Conservation (phyloP, 2,888 invertebrate genomes). For the Tanypteryx hageni region DNA sequence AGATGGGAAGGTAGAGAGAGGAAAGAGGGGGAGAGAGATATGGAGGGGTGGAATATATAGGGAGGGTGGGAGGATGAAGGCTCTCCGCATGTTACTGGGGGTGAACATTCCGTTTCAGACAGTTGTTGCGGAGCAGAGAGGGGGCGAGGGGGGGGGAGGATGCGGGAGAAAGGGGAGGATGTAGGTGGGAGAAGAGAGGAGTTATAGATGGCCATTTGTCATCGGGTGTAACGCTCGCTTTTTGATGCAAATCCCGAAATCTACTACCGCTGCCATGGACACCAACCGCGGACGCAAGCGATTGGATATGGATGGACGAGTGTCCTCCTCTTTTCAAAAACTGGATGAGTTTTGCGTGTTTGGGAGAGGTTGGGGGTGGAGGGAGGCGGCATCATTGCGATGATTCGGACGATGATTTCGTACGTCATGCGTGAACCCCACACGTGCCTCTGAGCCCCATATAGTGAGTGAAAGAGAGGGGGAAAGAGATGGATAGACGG, state of each 20-base stretch:
- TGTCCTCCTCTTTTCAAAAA: not conserved
- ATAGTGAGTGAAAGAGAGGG: not conserved
- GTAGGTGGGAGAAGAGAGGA: not conserved
- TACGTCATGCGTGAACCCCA: not conserved
- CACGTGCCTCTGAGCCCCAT: not conserved
- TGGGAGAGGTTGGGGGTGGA: not conserved
- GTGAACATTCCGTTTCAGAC: not conserved
- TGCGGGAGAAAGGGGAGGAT: no score
- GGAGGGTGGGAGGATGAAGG: not conserved
- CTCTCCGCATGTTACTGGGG: not conserved
- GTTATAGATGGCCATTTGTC: not conserved
- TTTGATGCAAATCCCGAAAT: constrained; percentile 1
- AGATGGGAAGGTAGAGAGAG: not conserved
- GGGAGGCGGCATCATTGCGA: not conserved
- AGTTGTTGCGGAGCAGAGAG: not conserved
- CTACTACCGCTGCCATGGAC: not conserved
- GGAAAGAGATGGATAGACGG: not conserved
- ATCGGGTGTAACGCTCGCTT: not conserved
- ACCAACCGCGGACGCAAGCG: not conserved
- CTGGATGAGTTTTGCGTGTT: not conserved
- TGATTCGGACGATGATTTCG: not conserved
- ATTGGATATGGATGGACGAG: not conserved
- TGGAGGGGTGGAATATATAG: not conserved
- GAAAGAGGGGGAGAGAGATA: not conserved
- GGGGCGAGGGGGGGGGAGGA: not conserved